These are phyloP conservation scores for Coelogynopora nodosa DNA, from an alignment of 2,888 invertebrate genomes.

Conservation along the genomic window DNA sequence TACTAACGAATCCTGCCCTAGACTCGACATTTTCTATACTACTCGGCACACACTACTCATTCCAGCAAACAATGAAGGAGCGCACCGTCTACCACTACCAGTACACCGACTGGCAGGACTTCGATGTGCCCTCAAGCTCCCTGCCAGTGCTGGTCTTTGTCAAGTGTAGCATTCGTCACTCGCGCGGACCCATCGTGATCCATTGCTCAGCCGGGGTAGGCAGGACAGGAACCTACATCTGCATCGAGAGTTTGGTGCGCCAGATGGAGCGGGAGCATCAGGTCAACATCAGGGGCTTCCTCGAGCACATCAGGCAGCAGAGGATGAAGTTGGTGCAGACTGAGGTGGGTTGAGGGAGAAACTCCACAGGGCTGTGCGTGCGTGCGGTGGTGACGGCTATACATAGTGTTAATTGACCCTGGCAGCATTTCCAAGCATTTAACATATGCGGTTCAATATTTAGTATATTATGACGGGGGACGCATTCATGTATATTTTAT, in stretches of 20 bases:
- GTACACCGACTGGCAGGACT: constrained; percentile 97
- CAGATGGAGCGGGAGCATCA: constrained; percentile 80
- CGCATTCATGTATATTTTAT: too few species aligned
- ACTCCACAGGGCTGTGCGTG: too few species aligned
- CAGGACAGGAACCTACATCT: constrained; percentile 90
- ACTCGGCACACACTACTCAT: too few species aligned
- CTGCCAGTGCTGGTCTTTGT: constrained; percentile 87
- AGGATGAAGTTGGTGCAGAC: constrained; percentile 94
- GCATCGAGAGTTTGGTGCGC: constrained; percentile 87
- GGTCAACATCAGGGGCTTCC: constrained; percentile 84
- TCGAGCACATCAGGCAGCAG: constrained; percentile 88
- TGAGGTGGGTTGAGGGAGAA: constrained; percentile 69
- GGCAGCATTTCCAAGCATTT: too few species aligned
- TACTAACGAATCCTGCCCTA: too few species aligned
- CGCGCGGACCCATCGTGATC: too few species aligned
- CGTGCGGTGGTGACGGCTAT: too few species aligned
- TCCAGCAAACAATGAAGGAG: constrained; percentile 60
- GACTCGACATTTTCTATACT: too few species aligned
- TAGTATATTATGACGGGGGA: too few species aligned
- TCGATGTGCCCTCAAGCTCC: constrained; percentile 73
- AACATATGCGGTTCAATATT: too few species aligned
- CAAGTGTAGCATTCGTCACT: constrained; percentile 77
- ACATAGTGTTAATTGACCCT: too few species aligned
- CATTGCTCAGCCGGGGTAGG: constrained; percentile 94
- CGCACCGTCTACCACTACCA: constrained; percentile 82